Base-by-base conservation (phyloP, 1,140 invertebrate genomes). In the Coptotermes formosanus region DNA sequence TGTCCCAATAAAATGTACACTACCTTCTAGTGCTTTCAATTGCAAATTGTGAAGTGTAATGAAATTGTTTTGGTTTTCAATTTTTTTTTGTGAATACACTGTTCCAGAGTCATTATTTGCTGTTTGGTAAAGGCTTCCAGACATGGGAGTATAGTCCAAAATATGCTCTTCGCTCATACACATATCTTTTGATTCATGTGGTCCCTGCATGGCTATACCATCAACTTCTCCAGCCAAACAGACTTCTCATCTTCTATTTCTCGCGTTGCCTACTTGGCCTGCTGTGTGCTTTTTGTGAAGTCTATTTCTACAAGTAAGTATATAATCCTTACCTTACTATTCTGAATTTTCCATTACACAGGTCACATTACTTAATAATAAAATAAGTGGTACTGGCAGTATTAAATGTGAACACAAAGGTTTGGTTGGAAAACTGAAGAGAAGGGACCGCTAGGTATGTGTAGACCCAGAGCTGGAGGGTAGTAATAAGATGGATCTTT, bases 71-170 rank as follows among this genome's bases (percentile, higher is more conserved):
- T 30, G 30, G 25, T 16, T 59, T 59, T 59, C 55, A 23, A 59
- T 59, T 6, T 30, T 30, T 69, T 75, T 9, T 30, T 25, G 30
- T 30, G 2, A 75, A 30, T 30, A 75, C 9, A 9, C n/a, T 75
- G 64, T 75, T 75, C 64, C 91, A 97, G 96, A 93, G 93, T 88
- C 96, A 97, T 90, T 95, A 93, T 89, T 89, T 97, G 82, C 89
- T 99, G 38, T 98, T 97, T 91, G 97, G 96, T 25, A 95, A 93
- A 90, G 98, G 99, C 16, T 94, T 99, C 88, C 98, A 99, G 92
- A 99, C 99, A 83, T 99, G 99, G 99, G 99, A 99, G 91, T 99
- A 99, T 90, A 98, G 98, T 89, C 98, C 99, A 30, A 91, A 94
- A 87, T 99, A 96, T 92, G 97, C 98, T 0, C 94, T 99, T 82